Conservation (phyloP, 2,113 vertebrate genomes). For the Nannobrachium achirus region DNA sequence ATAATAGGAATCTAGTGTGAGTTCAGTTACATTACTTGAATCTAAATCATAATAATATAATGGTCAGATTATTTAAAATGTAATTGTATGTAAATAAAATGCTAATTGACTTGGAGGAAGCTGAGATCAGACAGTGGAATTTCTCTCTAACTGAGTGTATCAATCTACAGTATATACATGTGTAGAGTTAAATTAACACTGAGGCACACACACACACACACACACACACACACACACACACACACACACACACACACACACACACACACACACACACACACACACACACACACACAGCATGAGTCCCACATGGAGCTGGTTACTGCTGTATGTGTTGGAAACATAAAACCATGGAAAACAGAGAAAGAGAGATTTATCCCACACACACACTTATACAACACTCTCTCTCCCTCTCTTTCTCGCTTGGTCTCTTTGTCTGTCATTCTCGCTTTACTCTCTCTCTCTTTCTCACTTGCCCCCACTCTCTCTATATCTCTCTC, state of each 20-base stretch:
- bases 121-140: too few species aligned
- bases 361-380: too few species aligned
- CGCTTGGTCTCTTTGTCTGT: neutral
- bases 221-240: slow-evolving; percentile 13
- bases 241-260: neutral
- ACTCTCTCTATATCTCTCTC: neutral
- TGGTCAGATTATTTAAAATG: too few species aligned
- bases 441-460: neutral
- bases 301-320: slow-evolving; percentile 67
- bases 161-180: too few species aligned
- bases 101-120: too few species aligned
- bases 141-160: too few species aligned
- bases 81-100: too few species aligned
- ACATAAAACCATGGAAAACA: slow-evolving; percentile 58
- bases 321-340: slow-evolving; percentile 66
- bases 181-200: too few species aligned
- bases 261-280: slow-evolving; percentile 9
- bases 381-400: too few species aligned
- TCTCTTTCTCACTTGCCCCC: slow-evolving; percentile 16
- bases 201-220: neutral
- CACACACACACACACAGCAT: neutral
- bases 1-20: too few species aligned
- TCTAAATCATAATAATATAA: too few species aligned
- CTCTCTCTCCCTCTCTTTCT: slow-evolving; percentile 5
- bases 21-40: too few species aligned